A percentile compares a stretch with the other conserved stretches of the same genome.
phyloP scores from a whole-genome alignment of 2,797 vertebrate genomes.

The Uromys caudimaculatus region DNA sequence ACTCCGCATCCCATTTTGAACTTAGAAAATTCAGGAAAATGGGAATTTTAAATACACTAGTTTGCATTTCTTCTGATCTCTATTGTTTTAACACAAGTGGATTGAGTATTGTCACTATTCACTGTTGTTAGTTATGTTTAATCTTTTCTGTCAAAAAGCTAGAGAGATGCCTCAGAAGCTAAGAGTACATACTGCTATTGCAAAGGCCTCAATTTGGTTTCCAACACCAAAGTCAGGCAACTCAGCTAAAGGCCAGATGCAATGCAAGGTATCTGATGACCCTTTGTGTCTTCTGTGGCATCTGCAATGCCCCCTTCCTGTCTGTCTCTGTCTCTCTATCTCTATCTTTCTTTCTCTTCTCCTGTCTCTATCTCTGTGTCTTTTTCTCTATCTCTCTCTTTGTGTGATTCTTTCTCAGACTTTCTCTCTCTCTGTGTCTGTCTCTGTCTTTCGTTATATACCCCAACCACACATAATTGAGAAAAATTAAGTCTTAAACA shows the following conservation, averaged over 20 bases:
- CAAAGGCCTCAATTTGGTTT: neutral
- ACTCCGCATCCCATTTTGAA: neutral
- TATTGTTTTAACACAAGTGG: neutral
- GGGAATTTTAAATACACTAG: neutral
- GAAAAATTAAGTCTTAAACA: neutral
- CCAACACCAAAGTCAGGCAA: neutral
- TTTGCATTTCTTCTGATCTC: neutral
- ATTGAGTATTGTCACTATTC: neutral
- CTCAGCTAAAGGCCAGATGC: neutral
- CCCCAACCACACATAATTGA: neutral
- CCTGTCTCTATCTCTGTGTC: neutral
- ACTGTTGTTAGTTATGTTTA: neutral
- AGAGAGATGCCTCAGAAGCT: neutral
- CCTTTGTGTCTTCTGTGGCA: neutral
- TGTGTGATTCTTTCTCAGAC: neutral
- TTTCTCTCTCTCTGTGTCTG: neutral
- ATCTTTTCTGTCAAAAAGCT: neutral
- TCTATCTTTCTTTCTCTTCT: neutral
- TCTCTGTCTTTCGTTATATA: neutral
- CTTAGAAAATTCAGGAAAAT: neutral
- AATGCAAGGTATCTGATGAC: neutral
- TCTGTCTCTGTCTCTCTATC: neutral
- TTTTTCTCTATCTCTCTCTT: neutral
- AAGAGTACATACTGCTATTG: neutral
- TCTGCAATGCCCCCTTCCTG: neutral